Evolutionary conservation across 2,888 invertebrate genomes (phyloP), one percentile per base, ranked within the genome.

Genomic region (Stenchaetothrips biformis): DNA sequence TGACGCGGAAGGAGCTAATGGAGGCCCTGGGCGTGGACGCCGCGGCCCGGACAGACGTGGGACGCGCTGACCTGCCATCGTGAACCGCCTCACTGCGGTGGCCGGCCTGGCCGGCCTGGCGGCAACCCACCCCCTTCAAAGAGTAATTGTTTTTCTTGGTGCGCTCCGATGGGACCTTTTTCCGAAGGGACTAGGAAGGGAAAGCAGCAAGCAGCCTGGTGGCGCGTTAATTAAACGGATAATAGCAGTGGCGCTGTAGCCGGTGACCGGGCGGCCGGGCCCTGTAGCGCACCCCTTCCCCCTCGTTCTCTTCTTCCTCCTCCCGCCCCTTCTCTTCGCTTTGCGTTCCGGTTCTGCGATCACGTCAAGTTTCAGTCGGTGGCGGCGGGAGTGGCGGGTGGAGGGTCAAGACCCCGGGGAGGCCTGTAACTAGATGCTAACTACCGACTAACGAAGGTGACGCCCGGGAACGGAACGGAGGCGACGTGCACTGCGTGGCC

Each of bases 71-170:
- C 37, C 37, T 37, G 37, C 37, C 37, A 37, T 4, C 37, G 37
- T 37, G 2, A 4, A 37, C 2, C 2, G 37, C 37, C 37, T 2
- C 37, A 4, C 37, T 13, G 53, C 53, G 53, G 53, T 16, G 53
- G 53, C 53, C 3, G 53, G 18, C 13, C n/a, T 13, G 18, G 59
- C 59, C 2, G 16, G 59, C 59, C 59, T 18, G 13, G 18, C 53
- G 53, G 13, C 16, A 53, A 7, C 13, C 53, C 53, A 16, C 53
- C 53, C 53, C 59, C 59, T 74, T 74, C 67, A 74, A 74, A 74
- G 67, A 74, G 67, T 74, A 74, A 74, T 74, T 74, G 67, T 74
- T 74, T 74, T 74, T 74, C 67, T 74, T 74, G 21, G 67, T 25
- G 67, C 67, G 67, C 67, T 25, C 67, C 67, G 67, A 74, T 74